phyloP scores from a whole-genome alignment of 2,797 vertebrate species.

The Channa striata region DNA sequence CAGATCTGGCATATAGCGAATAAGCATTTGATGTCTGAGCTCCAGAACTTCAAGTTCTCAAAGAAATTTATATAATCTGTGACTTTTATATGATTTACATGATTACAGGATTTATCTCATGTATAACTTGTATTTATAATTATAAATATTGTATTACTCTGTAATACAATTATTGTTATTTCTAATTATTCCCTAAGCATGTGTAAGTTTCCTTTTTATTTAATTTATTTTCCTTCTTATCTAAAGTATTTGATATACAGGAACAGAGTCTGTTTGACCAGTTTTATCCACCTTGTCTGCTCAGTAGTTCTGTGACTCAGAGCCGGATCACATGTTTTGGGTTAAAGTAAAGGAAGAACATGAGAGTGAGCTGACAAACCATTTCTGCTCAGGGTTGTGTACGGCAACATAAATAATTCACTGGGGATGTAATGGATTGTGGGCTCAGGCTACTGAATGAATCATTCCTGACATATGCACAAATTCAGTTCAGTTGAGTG shows the following conservation, averaged over 20 bases:
- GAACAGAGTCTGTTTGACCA: conserved; percentile 7
- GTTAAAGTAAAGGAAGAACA: conserved; percentile 49
- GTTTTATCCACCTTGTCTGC: conserved; percentile 28
- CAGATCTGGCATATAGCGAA: conserved; percentile 4
- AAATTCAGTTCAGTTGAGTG: conserved; percentile 66
- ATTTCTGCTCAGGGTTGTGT: conserved; percentile 39
- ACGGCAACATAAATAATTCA: conserved; percentile 74
- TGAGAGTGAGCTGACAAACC: conserved; percentile 51
- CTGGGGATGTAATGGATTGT: conserved; percentile 68
- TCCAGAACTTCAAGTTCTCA: background rate
- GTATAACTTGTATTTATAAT: no score
- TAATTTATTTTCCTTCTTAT: background rate
- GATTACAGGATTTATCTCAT: no score
- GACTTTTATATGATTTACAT: background rate
- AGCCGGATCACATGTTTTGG: conserved; percentile 36
- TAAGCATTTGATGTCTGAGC: background rate
- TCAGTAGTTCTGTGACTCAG: conserved; percentile 37
- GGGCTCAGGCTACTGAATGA: conserved; percentile 70
- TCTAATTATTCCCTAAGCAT: no score
- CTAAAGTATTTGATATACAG: background rate
- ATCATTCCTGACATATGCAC: conserved; percentile 81
- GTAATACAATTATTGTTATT: background rate
- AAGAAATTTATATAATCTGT: background rate
- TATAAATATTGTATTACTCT: no score
- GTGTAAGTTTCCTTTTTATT: no score